Evolutionary conservation across 2,113 vertebrate genomes (phyloP), one percentile per base, ranked within the genome.

Genomic region (Dasyprocta punctata): DNA sequence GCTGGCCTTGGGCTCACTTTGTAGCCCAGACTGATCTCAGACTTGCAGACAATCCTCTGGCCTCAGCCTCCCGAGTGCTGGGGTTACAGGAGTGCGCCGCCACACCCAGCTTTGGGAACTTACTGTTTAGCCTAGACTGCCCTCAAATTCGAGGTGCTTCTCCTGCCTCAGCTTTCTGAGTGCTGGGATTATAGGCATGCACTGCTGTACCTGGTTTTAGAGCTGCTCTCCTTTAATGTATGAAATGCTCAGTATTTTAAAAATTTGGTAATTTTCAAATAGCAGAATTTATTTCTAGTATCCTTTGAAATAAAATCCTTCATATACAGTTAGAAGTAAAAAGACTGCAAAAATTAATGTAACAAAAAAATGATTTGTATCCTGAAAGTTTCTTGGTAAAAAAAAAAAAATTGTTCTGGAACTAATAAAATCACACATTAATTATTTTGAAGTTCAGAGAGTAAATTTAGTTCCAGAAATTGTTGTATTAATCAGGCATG

Each of bases 191-290:
- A 47, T 13, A 47, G 41, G 13, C 41, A 26, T 44, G 26, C 36
- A 28, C 41, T 3, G 1, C 28, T 49, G 1, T 47, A 33, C 44
- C 44, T 78, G 28, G 7, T 16, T 49, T 49, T 49, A 49, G 3
- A 49, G 28, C 16, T 49, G 75, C 7, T 86, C 1, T n/a, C 14
- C 60, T 92, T 94, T 86, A 71, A 82, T 87, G 81, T 19, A 1
- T 75, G 30, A 94, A 95, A 96, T 38, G 17, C 63, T 95, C 16
- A 75, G 2, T 93, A 41, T 58, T 71, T 95, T 92, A 77, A 67
- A 60, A 86, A 65, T 71, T 26, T 85, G 13, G 0, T 94, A 47
- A n/a, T 61, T 96, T 96, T 91, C 82, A 92, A 77, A 65, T 71
- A 87, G n/a, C 86, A 36, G 14, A 33, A 19, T 83, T 92, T 84